Evolutionary conservation across 2,797 vertebrate species (phyloP), one percentile per base, ranked within the genome.

Genomic region (Poecilia wingei): DNA sequence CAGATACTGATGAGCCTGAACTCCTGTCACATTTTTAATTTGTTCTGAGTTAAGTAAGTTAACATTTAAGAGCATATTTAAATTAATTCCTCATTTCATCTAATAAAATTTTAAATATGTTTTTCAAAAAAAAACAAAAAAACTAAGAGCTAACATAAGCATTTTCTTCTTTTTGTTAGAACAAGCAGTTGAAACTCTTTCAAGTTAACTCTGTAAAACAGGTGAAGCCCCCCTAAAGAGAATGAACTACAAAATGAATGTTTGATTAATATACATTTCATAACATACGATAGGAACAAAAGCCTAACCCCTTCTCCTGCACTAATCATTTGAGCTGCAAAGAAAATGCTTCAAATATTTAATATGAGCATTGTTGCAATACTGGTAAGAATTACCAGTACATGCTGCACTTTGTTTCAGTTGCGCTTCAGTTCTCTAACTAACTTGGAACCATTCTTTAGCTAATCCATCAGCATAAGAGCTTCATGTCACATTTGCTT

Each of bases 131-230:
- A 69, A 69, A 69, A 74, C 39, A 20, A 79, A 72, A 69, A 69
- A 69, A 74, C 39, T 18, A 79, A 74, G 64, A 76, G 86, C 87
- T 95, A 93, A 94, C 88, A 16, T 90, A 85, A 92, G 61, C 66
- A 90, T 88, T 92, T 86, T 94, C 87, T 94, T 88, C 89, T 93
- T 92, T 88, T 91, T 85, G 69, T 92, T 95, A 95, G 94, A 95
- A 94, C 93, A 95, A 95, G 94, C 93, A 94, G 84, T 95, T 95
- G 93, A 95, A 95, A 95, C 87, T 91, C 91, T 93, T 93, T 93
- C 94, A 94, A 95, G 94, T 95, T 89, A 93, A 94, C 87, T 92
- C 93, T 86, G 91, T 94, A 88, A 94, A 94, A 91, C 93, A 95
- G 94, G 94, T 95, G 68, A 70, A 70, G 93, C 89, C 86, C 84